phyloP scores from a whole-genome alignment of 2,113 vertebrate genomes.

The Myotis brandtii region DNA sequence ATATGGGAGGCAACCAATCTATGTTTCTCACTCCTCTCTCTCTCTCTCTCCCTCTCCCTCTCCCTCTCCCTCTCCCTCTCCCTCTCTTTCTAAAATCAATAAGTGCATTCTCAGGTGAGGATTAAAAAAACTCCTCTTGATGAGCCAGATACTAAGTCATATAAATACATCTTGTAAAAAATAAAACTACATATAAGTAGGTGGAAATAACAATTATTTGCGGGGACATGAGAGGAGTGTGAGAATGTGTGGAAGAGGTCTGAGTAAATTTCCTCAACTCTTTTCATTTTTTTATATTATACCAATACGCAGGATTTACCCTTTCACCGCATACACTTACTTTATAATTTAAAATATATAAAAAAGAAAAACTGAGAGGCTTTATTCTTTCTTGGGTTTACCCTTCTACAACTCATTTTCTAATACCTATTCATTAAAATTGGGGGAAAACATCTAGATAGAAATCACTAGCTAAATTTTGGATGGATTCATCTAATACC shows the following conservation, averaged over 20 bases:
- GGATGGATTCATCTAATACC: neutral
- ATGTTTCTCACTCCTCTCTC: neutral
- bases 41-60: too few species aligned
- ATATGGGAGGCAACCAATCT: neutral
- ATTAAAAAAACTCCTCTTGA: neutral
- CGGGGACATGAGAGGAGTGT: neutral
- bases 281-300: neutral
- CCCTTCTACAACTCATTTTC: neutral
- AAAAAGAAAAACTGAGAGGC: neutral
- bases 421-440: neutral
- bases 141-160: neutral
- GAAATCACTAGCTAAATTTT: conserved; percentile 12
- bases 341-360: neutral
- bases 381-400: neutral
- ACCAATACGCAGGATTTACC: neutral
- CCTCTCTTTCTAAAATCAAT: neutral
- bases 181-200: neutral
- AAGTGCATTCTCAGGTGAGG: neutral
- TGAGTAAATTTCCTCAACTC: neutral
- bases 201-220: too few species aligned
- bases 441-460: neutral
- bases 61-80: too few species aligned
- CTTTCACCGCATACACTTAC: neutral
- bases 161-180: neutral
- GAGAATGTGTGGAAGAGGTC: neutral